These are phyloP conservation scores for Heteronetta atricapilla DNA, from an alignment of 2,113 vertebrate genomes.

Conservation along the genomic window DNA sequence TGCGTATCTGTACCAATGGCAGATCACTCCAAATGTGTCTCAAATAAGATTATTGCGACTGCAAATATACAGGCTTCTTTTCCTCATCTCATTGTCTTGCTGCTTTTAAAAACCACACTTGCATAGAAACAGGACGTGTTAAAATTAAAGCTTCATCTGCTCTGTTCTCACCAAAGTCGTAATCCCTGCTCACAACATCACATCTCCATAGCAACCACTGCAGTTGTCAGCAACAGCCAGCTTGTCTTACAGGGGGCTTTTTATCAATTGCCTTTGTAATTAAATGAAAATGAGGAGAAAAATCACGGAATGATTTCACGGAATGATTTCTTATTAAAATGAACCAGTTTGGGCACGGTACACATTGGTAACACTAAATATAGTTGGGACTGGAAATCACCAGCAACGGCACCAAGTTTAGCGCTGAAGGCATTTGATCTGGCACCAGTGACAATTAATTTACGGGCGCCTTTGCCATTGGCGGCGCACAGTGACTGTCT, in stretches of 20 bases:
- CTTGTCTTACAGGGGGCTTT: constrained; percentile 30
- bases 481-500: neutral
- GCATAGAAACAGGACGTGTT: constrained; percentile 6
- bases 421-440: neutral
- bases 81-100: neutral
- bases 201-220: constrained; percentile 59
- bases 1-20: neutral
- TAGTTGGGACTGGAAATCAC: neutral
- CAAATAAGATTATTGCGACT: neutral
- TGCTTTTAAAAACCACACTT: neutral
- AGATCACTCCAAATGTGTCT: neutral
- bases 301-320: neutral
- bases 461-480: neutral
- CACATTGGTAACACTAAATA: neutral
- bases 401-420: rapidly evolving
- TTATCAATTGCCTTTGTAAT: constrained; percentile 47
- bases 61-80: neutral
- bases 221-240: neutral
- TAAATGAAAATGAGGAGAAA: constrained; percentile 19
- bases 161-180: constrained; percentile 42
- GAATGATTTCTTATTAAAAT: neutral
- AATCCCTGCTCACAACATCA: constrained; percentile 43
- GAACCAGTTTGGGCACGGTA: neutral
- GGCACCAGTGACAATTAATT: neutral
- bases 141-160: constrained; percentile 66